These are phyloP conservation scores for Hippocampus zosterae DNA, from an alignment of 2,113 vertebrate species.

Conservation along the genomic window DNA sequence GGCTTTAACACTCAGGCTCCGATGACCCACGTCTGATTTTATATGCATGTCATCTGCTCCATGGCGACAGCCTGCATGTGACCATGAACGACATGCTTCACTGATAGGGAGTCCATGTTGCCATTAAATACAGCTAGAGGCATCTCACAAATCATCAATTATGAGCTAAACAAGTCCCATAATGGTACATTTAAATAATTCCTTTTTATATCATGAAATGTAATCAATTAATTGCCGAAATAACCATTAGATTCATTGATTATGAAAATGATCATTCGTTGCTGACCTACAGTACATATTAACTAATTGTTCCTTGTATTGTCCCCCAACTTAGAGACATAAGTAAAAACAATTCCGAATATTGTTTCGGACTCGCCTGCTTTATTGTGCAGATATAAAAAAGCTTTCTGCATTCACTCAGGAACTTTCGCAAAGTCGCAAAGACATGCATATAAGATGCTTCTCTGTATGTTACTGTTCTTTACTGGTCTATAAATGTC, in stretches of 20 bases:
- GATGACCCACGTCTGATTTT: slow-evolving; percentile 29
- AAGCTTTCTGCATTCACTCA: too few species aligned
- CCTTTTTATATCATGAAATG: not conserved
- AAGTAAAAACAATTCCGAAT: too few species aligned
- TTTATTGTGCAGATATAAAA: too few species aligned
- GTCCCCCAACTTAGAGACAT: too few species aligned
- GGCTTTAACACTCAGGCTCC: slow-evolving; percentile 48
- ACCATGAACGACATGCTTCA: slow-evolving; percentile 4
- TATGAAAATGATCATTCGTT: too few species aligned
- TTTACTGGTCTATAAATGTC: not conserved
- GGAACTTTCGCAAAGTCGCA: not conserved
- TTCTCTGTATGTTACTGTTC: slow-evolving; percentile 38
- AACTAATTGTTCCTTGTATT: too few species aligned
- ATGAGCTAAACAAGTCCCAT: not conserved
- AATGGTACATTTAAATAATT: not conserved
- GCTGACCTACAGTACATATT: too few species aligned
- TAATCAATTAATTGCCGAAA: not conserved
- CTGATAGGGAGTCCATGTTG: not conserved
- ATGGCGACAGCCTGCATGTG: slow-evolving; percentile 28
- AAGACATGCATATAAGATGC: not conserved
- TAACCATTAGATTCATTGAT: too few species aligned
- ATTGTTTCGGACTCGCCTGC: too few species aligned
- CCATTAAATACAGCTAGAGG: not conserved
- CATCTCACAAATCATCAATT: not conserved
- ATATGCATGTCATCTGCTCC: slow-evolving; percentile 42